Evolutionary conservation across 2,113 vertebrate genomes (phyloP).

Genomic region (Rhinopithecus roxellana): DNA sequence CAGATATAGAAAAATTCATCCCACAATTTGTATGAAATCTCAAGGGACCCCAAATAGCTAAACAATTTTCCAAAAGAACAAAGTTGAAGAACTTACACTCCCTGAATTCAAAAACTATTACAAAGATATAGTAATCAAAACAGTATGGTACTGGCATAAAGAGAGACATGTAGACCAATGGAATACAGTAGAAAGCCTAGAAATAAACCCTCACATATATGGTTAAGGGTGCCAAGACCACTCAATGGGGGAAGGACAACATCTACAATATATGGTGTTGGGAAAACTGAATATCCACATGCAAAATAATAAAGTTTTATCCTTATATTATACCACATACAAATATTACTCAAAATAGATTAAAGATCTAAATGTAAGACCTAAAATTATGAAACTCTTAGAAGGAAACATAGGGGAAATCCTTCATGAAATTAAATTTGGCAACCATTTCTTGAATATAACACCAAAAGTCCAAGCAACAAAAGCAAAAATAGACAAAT

Average conservation of each 20-base stretch:
- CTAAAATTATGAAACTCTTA: slow-evolving; percentile 13
- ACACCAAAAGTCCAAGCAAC: neutral
- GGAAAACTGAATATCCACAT: neutral
- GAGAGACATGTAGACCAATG: neutral
- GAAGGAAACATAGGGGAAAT: neutral
- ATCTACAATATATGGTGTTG: neutral
- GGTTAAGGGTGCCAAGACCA: neutral
- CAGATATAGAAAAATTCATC: neutral
- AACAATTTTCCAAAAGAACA: neutral
- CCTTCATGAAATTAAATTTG: neutral
- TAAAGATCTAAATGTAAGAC: neutral
- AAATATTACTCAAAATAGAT: neutral
- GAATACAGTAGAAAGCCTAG: neutral
- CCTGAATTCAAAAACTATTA: slow-evolving; percentile 5
- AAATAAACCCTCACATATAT: neutral
- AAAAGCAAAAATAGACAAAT: neutral
- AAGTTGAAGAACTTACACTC: neutral
- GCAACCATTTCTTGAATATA: neutral
- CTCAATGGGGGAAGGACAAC: neutral
- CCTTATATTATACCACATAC: neutral
- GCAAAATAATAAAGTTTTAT: neutral
- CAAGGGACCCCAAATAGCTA: neutral
- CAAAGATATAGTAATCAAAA: neutral
- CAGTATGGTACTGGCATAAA: neutral
- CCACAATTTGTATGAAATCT: slow-evolving; percentile 11